Conservation (phyloP, 2,888 invertebrate genomes). For the Tetranychus piercei region DNA sequence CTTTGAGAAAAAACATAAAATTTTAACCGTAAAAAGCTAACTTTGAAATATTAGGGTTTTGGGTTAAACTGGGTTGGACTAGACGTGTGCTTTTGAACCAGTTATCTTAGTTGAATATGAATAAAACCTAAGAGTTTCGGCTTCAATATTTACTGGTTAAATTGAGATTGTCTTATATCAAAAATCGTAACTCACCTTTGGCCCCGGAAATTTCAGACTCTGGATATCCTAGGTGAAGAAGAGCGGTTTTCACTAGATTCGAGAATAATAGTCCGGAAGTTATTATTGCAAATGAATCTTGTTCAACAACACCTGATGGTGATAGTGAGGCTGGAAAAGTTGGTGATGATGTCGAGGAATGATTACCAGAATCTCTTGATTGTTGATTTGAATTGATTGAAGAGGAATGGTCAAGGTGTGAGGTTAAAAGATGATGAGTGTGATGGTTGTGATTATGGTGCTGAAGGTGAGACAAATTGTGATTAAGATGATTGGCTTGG, state of each 20-base stretch:
- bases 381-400: neutral
- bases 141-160: neutral
- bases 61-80: no score
- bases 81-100: no score
- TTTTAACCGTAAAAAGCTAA: no score
- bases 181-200: slow-evolving; percentile 33
- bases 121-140: neutral
- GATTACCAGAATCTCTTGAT: neutral
- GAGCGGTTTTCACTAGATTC: slow-evolving; percentile 73
- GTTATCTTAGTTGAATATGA: neutral
- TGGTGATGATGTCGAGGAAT: neutral
- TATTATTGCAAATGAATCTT: slow-evolving; percentile 88
- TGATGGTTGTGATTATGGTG: neutral
- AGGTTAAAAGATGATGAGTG: neutral
- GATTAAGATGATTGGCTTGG: neutral
- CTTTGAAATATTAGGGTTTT: no score
- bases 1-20: no score
- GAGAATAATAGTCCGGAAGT: slow-evolving; percentile 71
- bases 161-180: neutral
- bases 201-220: slow-evolving; percentile 34
- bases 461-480: neutral
- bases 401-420: neutral
- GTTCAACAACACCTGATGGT: slow-evolving; percentile 44
- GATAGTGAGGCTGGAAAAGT: neutral
- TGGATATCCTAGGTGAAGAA: slow-evolving; percentile 74